Evolutionary conservation across 2,113 vertebrate genomes (phyloP), one percentile per base, ranked within the genome.

Genomic region (Meleagris gallopavo): DNA sequence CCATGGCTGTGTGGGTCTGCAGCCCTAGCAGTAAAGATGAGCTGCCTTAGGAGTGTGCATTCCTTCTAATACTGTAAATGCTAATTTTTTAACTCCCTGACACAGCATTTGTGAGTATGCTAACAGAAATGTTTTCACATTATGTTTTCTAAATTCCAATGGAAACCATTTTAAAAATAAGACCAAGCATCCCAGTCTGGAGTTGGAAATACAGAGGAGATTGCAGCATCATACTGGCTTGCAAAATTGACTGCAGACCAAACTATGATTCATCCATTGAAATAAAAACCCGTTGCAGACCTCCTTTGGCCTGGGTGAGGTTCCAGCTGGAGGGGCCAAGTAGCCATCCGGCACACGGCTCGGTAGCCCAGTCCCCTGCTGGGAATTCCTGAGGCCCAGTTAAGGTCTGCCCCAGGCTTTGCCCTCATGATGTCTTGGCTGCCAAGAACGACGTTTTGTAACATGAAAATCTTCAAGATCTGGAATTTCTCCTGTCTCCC

Each of bases 111-210:
- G 54, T 22, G 48, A 79, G 81, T 73, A 43, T 0, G 1, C 89
- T 70, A 3, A 57, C 54, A 85, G 84, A 89, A 93, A 85, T 64
- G 74, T 89, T 94, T 96, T 92, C 70, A 54, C 60, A 54, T 69
- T 89, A 67, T 92, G 58, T 93, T 90, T 94, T 89, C 84, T 82
- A 61, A 82, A 95, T 93, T 92, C 94, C 90, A 79, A 5, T 73
- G 78, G 86, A 92, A 94, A 90, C 74, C 30, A 62, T 87, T 93
- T 85, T 88, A 88, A 79, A 91, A 95, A 67, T 16, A 55, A 67
- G 76, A 79, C 74, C 58, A 52, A 91, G 62, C 9, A 2, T 92
- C 93, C 54, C 66, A 32, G 62, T 79, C 84, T 14, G 6, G 89
- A 54, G 78, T 64, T 46, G 48, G 40, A 73, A 94, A 77, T 10